These are phyloP conservation scores for Chymomyza caudatula DNA, from an alignment of 2,888 invertebrate species.

Conservation along the genomic window DNA sequence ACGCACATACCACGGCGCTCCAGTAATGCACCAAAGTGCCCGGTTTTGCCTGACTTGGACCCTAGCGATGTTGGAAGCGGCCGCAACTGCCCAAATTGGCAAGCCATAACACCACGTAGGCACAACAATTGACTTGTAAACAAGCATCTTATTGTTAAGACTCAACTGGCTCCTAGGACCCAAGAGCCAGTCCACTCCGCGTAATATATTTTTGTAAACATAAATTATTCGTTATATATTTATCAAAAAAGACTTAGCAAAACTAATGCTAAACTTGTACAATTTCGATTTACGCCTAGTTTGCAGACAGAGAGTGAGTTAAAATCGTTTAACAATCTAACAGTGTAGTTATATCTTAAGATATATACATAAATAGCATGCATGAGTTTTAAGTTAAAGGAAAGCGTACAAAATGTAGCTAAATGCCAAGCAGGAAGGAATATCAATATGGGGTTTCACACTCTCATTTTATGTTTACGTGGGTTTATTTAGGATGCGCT, in stretches of 20 bases:
- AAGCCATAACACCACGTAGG: no score
- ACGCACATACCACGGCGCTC: no score
- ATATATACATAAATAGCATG: not conserved
- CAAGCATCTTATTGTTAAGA: no score
- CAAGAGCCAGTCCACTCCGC: no score
- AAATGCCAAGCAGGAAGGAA: constrained; percentile 22
- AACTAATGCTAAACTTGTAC: constrained; percentile 4
- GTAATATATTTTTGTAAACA: no score
- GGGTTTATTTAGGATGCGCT: constrained; percentile 20
- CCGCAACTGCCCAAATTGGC: no score
- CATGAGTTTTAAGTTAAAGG: not conserved
- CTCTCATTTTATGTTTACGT: not conserved
- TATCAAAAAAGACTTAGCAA: constrained; percentile 4
- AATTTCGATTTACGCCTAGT: not conserved
- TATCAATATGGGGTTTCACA: constrained; percentile 7
- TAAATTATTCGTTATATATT: not conserved
- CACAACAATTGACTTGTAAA: no score
- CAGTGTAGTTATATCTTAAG: not conserved
- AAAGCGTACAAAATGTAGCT: not conserved
- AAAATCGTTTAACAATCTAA: not conserved
- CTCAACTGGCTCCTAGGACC: no score
- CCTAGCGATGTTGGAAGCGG: no score
- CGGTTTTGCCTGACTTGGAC: no score
- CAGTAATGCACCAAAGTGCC: no score
- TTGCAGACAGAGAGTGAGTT: not conserved